phyloP scores from a whole-genome alignment of 1,140 invertebrate genomes.

The Saxidomus purpurata region DNA sequence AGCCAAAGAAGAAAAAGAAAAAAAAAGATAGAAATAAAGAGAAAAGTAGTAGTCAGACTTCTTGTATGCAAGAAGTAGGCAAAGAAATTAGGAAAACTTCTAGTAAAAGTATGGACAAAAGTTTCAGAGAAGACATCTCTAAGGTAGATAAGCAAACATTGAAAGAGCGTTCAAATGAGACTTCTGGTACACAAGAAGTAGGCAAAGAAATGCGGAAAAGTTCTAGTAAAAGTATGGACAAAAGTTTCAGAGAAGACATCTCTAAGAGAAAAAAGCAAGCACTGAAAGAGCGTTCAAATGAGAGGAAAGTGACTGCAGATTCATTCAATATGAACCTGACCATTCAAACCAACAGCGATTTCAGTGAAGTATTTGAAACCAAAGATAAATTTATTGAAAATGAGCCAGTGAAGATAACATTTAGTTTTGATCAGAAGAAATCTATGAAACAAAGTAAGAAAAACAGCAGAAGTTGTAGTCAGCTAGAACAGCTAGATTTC shows the following conservation, averaged over 20 bases:
- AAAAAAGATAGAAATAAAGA: background rate
- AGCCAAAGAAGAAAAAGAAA: constrained; percentile 9
- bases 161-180: background rate
- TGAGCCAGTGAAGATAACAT: background rate
- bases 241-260: background rate
- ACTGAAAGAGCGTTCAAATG: background rate
- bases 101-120: background rate
- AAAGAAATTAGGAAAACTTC: background rate
- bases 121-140: background rate
- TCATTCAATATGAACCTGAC: background rate
- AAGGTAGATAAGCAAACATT: background rate
- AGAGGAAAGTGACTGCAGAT: background rate
- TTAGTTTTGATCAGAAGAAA: background rate
- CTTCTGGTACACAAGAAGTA: too few species aligned
- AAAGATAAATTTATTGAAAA: background rate
- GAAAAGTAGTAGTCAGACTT: background rate
- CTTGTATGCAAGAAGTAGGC: background rate
- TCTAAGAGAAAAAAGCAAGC: background rate
- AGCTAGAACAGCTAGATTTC: background rate
- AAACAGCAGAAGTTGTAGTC: background rate
- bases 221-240: background rate
- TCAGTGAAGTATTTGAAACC: background rate
- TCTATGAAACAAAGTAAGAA: background rate
- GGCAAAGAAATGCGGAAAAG: background rate
- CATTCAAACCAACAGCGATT: background rate